A percentile compares a stretch with the other conserved stretches of the same genome.
These are phyloP conservation scores for Dromius quadrimaculatus DNA, from an alignment of 2,888 invertebrate species.

Conservation along the genomic window DNA sequence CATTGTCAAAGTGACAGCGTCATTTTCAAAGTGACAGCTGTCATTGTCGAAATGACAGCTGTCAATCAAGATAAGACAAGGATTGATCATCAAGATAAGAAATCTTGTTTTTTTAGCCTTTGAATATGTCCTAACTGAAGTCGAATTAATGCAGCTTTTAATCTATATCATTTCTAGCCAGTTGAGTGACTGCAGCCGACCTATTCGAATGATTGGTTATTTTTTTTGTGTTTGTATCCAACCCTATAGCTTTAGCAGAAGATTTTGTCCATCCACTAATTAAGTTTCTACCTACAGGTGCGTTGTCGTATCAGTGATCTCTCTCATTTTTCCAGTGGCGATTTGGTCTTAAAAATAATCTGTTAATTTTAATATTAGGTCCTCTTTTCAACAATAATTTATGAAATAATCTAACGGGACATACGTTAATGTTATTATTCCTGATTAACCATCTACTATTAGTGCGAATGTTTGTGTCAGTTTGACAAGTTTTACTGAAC, in stretches of 20 bases:
- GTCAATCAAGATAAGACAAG: no score
- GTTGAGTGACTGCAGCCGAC: background rate
- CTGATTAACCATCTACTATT: constrained; percentile 30
- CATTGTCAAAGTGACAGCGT: no score
- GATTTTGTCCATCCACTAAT: background rate
- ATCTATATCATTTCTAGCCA: background rate
- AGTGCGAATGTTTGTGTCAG: constrained; percentile 38
- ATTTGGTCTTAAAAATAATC: background rate
- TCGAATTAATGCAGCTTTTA: no score
- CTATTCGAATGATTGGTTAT: background rate
- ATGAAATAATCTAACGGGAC: background rate
- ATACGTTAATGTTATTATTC: background rate
- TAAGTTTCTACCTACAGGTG: background rate
- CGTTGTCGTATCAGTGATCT: background rate
- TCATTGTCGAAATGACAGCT: no score
- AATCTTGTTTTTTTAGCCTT: no score
- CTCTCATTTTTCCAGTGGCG: background rate
- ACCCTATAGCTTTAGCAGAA: background rate
- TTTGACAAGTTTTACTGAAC: constrained; percentile 36
- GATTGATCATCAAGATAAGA: no score
- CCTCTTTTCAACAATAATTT: background rate
- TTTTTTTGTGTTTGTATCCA: background rate
- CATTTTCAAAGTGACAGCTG: no score
- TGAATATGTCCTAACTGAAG: no score
- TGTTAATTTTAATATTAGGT: background rate